Evolutionary conservation across 2,797 vertebrate species (phyloP).

Genomic region (Nasua narica): DNA sequence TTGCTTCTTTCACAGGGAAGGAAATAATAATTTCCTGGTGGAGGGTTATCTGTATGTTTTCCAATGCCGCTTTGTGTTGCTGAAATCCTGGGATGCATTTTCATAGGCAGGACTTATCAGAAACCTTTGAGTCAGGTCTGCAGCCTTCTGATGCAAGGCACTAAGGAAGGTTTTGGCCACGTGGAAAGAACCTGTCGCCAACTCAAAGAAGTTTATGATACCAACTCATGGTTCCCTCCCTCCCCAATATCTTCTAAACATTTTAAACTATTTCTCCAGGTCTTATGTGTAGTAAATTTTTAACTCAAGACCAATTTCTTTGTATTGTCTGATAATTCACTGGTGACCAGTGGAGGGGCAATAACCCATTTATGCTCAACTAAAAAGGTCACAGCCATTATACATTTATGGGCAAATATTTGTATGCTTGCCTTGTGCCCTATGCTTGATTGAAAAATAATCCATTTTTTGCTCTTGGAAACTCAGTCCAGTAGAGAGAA

Average conservation of each 20-base stretch:
- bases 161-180: neutral
- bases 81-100: neutral
- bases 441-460: neutral
- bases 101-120: neutral
- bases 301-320: constrained; percentile 2
- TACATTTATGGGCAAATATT: neutral
- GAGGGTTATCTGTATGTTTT: neutral
- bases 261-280: neutral
- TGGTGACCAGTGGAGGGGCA: neutral
- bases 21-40: neutral
- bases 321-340: neutral
- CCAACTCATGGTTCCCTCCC: neutral
- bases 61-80: neutral
- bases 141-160: neutral
- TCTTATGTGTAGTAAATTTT: neutral
- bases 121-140: neutral
- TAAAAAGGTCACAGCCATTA: neutral
- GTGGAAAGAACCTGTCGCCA: neutral
- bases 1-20: neutral
- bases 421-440: neutral
- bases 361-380: neutral
- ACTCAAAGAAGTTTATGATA: neutral
- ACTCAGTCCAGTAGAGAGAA: neutral
- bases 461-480: neutral
- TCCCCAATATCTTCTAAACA: neutral